Percentiles rank a stretch among this genome's conserved stretches.
Evolutionary conservation across 53 echinoderm and acorn worm genomes (phyloP).

Genomic region (Hippasteria phrygiana): DNA sequence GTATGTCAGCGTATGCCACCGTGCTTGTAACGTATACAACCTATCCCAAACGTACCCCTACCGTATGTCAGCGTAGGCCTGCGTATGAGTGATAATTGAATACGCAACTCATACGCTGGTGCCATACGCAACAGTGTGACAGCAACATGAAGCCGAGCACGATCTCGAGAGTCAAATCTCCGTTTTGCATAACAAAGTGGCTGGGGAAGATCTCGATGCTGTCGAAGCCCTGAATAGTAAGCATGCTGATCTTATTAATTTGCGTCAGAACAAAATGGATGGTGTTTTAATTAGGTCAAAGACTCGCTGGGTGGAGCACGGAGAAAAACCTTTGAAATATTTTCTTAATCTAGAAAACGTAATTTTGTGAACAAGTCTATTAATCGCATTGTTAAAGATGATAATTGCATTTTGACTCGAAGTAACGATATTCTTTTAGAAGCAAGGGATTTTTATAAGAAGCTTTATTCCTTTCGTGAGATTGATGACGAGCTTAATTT

Average conservation of each 20-base stretch:
- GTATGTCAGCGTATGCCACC: too few relatives aligned
- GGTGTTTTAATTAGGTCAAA: neutral
- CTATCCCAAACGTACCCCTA: too few relatives aligned
- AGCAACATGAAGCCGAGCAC: too few relatives aligned
- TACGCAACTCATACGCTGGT: too few relatives aligned
- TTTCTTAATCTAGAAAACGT: neutral
- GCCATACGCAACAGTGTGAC: too few relatives aligned
- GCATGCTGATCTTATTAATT: neutral
- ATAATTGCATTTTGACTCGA: neutral
- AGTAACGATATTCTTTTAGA: conserved; percentile 6
- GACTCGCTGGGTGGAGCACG: conserved; percentile 1
- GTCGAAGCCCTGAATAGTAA: neutral
- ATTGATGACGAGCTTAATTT: neutral
- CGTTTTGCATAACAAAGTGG: too few relatives aligned
- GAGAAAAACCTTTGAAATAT: neutral
- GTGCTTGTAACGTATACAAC: too few relatives aligned
- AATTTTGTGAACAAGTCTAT: conserved; percentile 12
- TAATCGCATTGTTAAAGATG: conserved; percentile 5
- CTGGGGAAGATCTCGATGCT: neutral
- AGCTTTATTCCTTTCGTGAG: conserved; percentile 9
- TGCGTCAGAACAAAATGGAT: conserved; percentile 1
- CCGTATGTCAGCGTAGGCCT: too few relatives aligned
- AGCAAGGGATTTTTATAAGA: conserved; percentile 14
- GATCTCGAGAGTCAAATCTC: too few relatives aligned
- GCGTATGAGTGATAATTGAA: too few relatives aligned